A percentile compares a stretch with the other conserved stretches of the same genome.
Evolutionary conservation across 1,140 invertebrate species (phyloP).

Genomic region (Druon quercuslanigerum): DNA sequence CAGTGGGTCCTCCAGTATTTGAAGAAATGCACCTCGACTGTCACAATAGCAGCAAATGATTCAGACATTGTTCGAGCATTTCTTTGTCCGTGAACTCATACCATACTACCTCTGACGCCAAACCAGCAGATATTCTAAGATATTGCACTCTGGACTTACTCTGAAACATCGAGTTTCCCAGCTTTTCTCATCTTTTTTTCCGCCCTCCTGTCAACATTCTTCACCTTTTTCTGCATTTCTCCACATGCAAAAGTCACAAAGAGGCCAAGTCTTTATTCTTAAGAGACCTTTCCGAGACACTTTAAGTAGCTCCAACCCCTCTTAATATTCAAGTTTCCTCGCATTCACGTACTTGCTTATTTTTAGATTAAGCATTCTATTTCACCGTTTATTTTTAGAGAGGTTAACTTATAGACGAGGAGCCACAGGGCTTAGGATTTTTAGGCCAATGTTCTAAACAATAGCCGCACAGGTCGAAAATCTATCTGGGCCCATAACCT

Average conservation of each 20-base stretch:
- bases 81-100: slow-evolving; percentile 11
- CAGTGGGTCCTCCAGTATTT: background rate
- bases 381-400: too few relatives aligned
- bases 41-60: slow-evolving; percentile 24
- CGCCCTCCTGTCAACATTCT: background rate
- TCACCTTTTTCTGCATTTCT: background rate
- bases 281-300: background rate
- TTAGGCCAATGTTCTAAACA: too few relatives aligned
- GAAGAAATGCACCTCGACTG: background rate
- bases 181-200: background rate
- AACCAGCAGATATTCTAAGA: background rate
- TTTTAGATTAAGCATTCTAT: too few relatives aligned
- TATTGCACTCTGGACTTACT: slow-evolving; percentile 16
- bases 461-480: too few relatives aligned
- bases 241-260: background rate
- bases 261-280: background rate
- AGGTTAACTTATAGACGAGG: too few relatives aligned
- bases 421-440: too few relatives aligned
- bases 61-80: slow-evolving; percentile 8
- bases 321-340: too few relatives aligned
- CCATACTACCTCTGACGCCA: background rate
- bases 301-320: too few relatives aligned
- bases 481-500: too few relatives aligned
- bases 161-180: slow-evolving; percentile 9
- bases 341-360: too few relatives aligned